A percentile compares a stretch with the other conserved stretches of the same genome.
Evolutionary conservation across 2,888 invertebrate species (phyloP).

Genomic region (Apodemia hepburni): DNA sequence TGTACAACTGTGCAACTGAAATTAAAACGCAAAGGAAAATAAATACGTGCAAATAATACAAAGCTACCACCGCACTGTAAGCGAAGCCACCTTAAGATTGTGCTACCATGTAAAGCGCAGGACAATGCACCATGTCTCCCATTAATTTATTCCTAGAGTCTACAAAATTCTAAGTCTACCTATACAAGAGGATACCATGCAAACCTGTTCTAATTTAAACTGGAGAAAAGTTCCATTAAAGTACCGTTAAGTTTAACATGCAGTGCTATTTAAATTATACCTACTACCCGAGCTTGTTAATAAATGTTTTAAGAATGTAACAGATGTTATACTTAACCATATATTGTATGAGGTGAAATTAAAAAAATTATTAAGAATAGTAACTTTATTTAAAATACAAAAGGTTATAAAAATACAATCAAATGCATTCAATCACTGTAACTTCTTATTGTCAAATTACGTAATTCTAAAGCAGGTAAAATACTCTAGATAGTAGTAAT

Average conservation of each 20-base stretch:
- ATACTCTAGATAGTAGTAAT: conserved; percentile 51
- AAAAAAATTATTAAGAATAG: conserved; percentile 70
- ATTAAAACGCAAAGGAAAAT: conserved; percentile 75
- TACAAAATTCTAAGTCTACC: conserved; percentile 42
- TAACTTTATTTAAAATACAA: conserved; percentile 79
- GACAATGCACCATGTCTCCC: conserved; percentile 80
- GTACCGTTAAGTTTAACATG: conserved; percentile 35
- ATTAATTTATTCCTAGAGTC: conserved; percentile 58
- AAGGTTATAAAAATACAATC: conserved; percentile 79
- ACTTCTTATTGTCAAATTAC: conserved; percentile 57
- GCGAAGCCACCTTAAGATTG: conserved; percentile 62
- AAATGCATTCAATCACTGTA: conserved; percentile 77
- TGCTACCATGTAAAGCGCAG: conserved; percentile 65
- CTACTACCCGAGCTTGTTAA: conserved; percentile 22
- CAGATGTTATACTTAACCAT: conserved; percentile 19
- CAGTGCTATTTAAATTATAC: conserved; percentile 30
- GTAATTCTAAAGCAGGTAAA: conserved; percentile 50
- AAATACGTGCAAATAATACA: conserved; percentile 67
- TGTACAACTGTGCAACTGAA: conserved; percentile 80
- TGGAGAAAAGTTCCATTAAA: conserved; percentile 32
- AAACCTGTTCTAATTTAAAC: conserved; percentile 22
- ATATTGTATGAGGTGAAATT: conserved; percentile 25
- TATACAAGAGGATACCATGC: conserved; percentile 17
- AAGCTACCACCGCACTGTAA: conserved; percentile 64
- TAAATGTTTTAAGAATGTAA: conserved; percentile 20